Evolutionary conservation across 2,888 invertebrate genomes (phyloP).

Genomic region (Branchellion lobata): DNA sequence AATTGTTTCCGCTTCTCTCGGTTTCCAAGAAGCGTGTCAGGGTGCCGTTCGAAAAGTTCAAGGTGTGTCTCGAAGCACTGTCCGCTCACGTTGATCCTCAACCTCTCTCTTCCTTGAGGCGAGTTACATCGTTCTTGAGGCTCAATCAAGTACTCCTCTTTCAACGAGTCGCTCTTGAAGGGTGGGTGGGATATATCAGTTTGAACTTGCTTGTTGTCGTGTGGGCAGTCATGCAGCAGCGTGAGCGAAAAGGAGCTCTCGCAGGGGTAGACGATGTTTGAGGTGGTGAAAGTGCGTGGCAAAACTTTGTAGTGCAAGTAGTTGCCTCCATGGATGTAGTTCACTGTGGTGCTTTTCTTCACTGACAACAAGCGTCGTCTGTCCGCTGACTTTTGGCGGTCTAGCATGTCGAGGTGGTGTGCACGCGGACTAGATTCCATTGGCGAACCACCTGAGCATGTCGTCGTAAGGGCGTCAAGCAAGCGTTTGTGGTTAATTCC

Average conservation of each 20-base stretch:
- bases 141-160: neutral
- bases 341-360: slow-evolving; percentile 47
- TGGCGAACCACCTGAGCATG: too few species aligned
- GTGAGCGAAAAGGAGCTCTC: slow-evolving; percentile 23
- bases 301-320: slow-evolving; percentile 47
- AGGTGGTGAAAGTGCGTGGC: slow-evolving; percentile 38
- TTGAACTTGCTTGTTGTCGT: neutral
- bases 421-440: neutral
- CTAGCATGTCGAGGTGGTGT: neutral
- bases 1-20: neutral
- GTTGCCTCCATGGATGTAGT: slow-evolving; percentile 47
- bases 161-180: neutral
- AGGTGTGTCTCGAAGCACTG: neutral
- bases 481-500: too few species aligned
- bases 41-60: slow-evolving; percentile 1
- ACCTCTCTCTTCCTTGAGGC: too few species aligned
- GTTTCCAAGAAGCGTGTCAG: neutral
- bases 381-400: neutral
- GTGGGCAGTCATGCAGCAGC: neutral
- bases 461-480: too few species aligned
- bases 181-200: neutral
- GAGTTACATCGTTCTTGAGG: neutral
- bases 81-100: neutral
- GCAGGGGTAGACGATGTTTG: slow-evolving; percentile 23
- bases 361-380: slow-evolving; percentile 41